Conservation (phyloP, 2,797 vertebrate genomes). For the Notamacropus eugenii region DNA sequence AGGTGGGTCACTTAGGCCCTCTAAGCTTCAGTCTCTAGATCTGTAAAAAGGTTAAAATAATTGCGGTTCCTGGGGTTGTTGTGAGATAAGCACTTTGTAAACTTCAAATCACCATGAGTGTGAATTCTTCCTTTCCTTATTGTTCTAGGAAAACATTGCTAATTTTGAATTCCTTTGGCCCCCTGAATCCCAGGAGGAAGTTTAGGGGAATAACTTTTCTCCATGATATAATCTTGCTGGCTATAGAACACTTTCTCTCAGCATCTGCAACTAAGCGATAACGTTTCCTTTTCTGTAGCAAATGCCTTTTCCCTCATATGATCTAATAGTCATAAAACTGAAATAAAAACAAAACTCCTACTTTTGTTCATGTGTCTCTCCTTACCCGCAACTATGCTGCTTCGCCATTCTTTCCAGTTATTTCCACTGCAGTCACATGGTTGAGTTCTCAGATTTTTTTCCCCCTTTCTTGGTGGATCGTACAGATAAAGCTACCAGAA, state of each 20-base stretch:
- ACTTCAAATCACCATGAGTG: background rate
- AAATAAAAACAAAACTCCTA: slow-evolving; percentile 38
- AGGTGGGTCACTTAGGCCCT: background rate
- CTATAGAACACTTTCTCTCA: slow-evolving; percentile 34
- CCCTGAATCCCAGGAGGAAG: slow-evolving; percentile 1
- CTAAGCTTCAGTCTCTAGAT: background rate
- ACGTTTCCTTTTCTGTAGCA: slow-evolving; percentile 40
- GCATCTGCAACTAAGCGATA: slow-evolving; percentile 23
- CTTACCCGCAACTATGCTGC: slow-evolving; percentile 11
- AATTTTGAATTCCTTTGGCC: slow-evolving; percentile 4
- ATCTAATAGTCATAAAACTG: background rate
- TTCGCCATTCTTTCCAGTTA: slow-evolving; percentile 21
- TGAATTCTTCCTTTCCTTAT: background rate
- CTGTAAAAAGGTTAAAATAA: background rate
- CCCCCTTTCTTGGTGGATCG: slow-evolving; percentile 46
- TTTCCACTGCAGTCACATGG: background rate
- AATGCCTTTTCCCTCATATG: slow-evolving; percentile 41
- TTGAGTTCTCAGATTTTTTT: slow-evolving; percentile 20
- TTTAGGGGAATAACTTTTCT: slow-evolving; percentile 47
- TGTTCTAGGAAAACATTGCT: background rate
- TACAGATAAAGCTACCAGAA: background rate
- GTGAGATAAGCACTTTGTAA: background rate
- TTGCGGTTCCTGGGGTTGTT: background rate
- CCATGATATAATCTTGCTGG: slow-evolving; percentile 46
- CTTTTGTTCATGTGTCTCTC: background rate